phyloP scores from a whole-genome alignment of 2,888 invertebrate species.

The Calameuta pallipes region DNA sequence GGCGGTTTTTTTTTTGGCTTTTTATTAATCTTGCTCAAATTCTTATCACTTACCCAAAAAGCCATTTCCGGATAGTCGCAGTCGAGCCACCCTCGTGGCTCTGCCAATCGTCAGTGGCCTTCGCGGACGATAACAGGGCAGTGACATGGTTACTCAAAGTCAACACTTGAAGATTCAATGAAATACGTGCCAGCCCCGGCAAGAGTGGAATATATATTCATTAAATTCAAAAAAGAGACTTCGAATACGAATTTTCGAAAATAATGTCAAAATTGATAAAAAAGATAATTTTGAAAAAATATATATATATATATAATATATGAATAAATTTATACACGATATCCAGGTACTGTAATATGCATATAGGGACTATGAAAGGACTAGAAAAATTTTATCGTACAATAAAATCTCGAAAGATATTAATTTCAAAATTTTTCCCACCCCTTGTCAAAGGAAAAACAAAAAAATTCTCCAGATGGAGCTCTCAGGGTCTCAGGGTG shows the following conservation, averaged over 20 bases:
- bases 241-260: not conserved
- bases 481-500: not conserved
- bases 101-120: slow-evolving; percentile 57
- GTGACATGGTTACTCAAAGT: slow-evolving; percentile 31
- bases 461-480: not conserved
- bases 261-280: not conserved
- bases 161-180: not conserved
- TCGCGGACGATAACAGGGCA: slow-evolving; percentile 53
- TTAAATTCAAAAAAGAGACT: not conserved
- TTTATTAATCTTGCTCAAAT: not conserved
- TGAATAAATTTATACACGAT: not conserved
- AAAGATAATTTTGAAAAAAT: not conserved
- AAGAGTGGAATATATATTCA: not conserved
- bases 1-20: not conserved
- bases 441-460: not conserved
- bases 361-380: not conserved
- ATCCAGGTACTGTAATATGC: not conserved
- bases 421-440: not conserved
- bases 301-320: not conserved
- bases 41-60: slow-evolving; percentile 56
- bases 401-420: not conserved
- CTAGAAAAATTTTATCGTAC: not conserved
- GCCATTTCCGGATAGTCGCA: slow-evolving; percentile 52
- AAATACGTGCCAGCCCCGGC: not conserved
- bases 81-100: slow-evolving; percentile 59